A percentile compares a stretch with the other conserved stretches of the same genome.
Conservation (phyloP, 2,888 invertebrate genomes). For the Dorcus hopei region DNA sequence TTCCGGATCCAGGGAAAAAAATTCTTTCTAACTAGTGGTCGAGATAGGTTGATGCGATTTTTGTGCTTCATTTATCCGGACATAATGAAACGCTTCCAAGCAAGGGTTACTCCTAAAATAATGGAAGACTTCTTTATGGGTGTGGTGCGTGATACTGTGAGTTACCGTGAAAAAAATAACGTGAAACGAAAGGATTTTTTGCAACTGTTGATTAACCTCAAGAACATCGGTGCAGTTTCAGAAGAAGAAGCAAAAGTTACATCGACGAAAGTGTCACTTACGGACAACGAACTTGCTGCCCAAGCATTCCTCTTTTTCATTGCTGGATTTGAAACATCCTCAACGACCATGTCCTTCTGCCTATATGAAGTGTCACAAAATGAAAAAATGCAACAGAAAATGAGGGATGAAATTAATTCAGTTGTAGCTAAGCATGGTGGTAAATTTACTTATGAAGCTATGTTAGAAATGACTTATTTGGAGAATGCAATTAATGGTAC, state of each 20-base stretch:
- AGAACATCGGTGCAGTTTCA: slow-evolving; percentile 12
- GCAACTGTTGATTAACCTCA: slow-evolving; percentile 36
- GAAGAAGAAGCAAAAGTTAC: background rate
- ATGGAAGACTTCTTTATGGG: slow-evolving; percentile 35
- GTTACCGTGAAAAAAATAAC: slow-evolving; percentile 23
- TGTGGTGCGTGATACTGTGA: slow-evolving; percentile 33
- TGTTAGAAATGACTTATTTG: slow-evolving; percentile 49
- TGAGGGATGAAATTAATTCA: slow-evolving; percentile 43
- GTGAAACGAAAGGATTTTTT: slow-evolving; percentile 39
- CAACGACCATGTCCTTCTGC: slow-evolving; percentile 42
- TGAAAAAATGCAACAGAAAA: slow-evolving; percentile 44
- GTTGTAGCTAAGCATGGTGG: slow-evolving; percentile 37
- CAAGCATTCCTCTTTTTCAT: slow-evolving; percentile 47
- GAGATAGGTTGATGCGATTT: slow-evolving; percentile 6
- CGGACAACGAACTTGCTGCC: slow-evolving; percentile 28
- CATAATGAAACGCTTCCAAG: slow-evolving; percentile 19
- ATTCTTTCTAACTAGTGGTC: background rate
- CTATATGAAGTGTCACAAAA: slow-evolving; percentile 44
- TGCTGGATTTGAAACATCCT: slow-evolving; percentile 50
- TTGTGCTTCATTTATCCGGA: slow-evolving; percentile 25
- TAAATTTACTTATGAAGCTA: slow-evolving; percentile 43
- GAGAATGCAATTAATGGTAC: slow-evolving; percentile 43
- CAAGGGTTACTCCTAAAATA: slow-evolving; percentile 22
- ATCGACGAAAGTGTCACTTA: background rate
- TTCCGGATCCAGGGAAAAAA: slow-evolving; percentile 4